Conservation (phyloP, 2,888 invertebrate species). For the Acanthosepion lycidas region DNA sequence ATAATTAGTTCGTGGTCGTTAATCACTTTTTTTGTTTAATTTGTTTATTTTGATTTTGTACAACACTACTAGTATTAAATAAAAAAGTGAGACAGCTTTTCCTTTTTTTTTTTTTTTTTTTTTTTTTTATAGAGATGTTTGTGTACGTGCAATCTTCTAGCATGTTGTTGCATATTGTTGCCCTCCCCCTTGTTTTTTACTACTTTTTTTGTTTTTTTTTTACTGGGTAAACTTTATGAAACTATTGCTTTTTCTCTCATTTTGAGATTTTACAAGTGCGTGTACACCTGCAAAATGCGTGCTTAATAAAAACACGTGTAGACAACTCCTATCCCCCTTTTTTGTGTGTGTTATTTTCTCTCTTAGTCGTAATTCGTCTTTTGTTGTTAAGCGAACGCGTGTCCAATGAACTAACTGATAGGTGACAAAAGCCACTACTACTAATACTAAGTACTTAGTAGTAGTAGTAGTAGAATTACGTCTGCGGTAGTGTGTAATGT, state of each 20-base stretch:
- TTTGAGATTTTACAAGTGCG: background rate
- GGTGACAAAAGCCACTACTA: background rate
- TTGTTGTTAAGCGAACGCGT: background rate
- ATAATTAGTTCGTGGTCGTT: no score
- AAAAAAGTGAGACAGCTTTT: no score
- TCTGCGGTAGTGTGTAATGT: background rate
- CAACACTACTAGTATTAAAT: no score
- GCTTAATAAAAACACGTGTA: background rate
- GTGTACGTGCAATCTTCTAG: no score
- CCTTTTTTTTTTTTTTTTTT: no score
- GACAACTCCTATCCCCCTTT: background rate
- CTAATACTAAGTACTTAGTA: background rate
- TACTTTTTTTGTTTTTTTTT: background rate
- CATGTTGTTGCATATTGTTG: no score
- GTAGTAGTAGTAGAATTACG: background rate
- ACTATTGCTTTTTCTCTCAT: background rate
- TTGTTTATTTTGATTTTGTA: no score
- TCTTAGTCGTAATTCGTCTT: background rate
- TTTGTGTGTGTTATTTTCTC: background rate
- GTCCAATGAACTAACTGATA: background rate
- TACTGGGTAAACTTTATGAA: background rate
- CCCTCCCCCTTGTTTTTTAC: no score
- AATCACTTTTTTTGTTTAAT: no score
- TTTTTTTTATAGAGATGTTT: no score
- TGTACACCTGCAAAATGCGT: background rate